Conservation (phyloP, 2,113 vertebrate genomes). For the Psilopsiagon aurifrons region DNA sequence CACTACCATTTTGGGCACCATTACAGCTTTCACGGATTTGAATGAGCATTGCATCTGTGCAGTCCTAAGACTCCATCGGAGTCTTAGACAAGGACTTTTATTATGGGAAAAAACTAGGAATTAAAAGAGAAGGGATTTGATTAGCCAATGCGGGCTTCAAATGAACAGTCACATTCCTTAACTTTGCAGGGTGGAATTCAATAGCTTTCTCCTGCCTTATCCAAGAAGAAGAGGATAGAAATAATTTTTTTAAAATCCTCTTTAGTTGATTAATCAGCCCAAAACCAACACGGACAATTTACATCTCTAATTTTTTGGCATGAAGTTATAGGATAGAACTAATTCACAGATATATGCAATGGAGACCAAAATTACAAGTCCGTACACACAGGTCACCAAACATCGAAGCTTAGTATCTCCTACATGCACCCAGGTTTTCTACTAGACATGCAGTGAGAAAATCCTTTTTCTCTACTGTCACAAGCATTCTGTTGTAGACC, state of each 20-base stretch:
- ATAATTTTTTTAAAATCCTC: neutral
- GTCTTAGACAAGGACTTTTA: neutral
- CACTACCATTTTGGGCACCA: neutral
- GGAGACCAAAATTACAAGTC: neutral
- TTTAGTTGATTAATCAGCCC: neutral
- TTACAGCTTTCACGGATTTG: neutral
- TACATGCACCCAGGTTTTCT: neutral
- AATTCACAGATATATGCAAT: neutral
- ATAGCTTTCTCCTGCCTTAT: neutral
- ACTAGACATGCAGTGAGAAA: neutral
- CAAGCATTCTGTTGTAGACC: neutral
- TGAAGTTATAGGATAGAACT: neutral
- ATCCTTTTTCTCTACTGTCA: neutral
- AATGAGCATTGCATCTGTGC: neutral
- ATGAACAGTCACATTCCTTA: neutral
- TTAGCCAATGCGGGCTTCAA: neutral
- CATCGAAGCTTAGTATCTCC: neutral
- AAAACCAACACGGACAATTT: neutral
- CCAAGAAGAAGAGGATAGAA: neutral
- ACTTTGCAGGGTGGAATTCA: neutral
- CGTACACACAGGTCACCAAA: neutral
- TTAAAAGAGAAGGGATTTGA: neutral
- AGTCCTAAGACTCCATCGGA: neutral
- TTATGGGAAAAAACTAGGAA: neutral
- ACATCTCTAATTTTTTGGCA: neutral